Conservation (phyloP, 2,113 vertebrate species). For the Eretmochelys imbricata region DNA sequence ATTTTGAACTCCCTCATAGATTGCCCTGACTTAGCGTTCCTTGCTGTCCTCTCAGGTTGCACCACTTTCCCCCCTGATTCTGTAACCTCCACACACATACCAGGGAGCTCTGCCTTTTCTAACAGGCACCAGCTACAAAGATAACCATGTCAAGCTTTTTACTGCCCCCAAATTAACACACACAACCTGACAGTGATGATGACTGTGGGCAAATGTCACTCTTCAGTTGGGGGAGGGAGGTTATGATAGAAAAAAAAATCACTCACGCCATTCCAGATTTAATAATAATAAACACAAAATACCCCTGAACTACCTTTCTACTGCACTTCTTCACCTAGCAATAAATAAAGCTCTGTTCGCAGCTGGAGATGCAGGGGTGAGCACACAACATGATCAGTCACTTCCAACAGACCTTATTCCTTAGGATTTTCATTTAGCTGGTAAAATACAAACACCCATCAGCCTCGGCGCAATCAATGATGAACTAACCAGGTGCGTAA, state of each 20-base stretch:
- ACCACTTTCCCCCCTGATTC: neutral
- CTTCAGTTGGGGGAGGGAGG: slow-evolving; percentile 10
- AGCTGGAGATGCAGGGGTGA: neutral
- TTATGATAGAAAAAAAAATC: neutral
- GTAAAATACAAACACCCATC: neutral
- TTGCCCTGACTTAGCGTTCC: fast-evolving
- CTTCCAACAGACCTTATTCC: neutral
- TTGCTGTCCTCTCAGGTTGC: neutral
- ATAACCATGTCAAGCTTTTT: neutral
- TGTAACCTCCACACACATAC: fast-evolving
- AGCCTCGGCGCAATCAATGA: neutral
- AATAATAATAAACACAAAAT: neutral
- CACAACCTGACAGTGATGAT: neutral
- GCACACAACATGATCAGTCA: fast-evolving
- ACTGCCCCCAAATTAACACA: slow-evolving; percentile 36
- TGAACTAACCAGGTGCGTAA: no score
- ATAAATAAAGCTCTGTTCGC: neutral
- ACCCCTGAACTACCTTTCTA: neutral
- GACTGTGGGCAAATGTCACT: slow-evolving; percentile 48
- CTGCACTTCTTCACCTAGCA: neutral
- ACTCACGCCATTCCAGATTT: neutral
- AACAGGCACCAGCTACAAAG: neutral
- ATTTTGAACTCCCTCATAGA: neutral
- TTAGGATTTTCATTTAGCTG: neutral
- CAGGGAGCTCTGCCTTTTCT: neutral